Conservation (phyloP, 2,797 vertebrate genomes). For the Dallia pectoralis region DNA sequence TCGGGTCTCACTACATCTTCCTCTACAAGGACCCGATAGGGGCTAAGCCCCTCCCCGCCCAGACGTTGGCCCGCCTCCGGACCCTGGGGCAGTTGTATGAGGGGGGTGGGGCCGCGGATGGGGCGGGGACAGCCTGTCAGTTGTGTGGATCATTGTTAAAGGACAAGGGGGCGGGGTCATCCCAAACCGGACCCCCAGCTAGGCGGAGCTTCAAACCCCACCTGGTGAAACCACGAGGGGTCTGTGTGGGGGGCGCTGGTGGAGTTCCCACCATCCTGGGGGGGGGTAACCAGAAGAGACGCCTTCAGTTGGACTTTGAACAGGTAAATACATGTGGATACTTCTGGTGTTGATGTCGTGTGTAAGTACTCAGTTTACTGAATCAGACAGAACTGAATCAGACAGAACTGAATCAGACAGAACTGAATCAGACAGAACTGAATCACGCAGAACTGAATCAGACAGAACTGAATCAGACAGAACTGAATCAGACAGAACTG, state of each 20-base stretch:
- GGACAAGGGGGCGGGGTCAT: constrained; percentile 46
- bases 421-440: too few relatives aligned
- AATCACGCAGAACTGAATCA: too few relatives aligned
- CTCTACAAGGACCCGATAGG: constrained; percentile 90
- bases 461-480: too few relatives aligned
- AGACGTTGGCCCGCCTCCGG: constrained; percentile 81
- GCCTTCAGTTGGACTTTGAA: constrained; percentile 85
- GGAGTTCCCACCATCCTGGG: constrained; percentile 9
- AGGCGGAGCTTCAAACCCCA: constrained; percentile 67
- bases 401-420: too few relatives aligned
- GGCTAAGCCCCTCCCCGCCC: constrained; percentile 81
- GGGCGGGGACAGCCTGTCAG: constrained; percentile 69
- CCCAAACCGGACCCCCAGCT: constrained; percentile 31
- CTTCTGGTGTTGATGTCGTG: too few relatives aligned
- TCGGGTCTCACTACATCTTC: constrained; percentile 92
- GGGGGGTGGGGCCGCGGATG: constrained; percentile 31
- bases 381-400: too few relatives aligned
- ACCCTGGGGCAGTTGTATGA: constrained; percentile 71
- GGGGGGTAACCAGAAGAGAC: constrained; percentile 69
- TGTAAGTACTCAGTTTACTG: too few relatives aligned
- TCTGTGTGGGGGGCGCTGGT: constrained; percentile 40
- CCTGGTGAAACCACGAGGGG: constrained; percentile 62
- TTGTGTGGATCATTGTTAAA: constrained; percentile 78
- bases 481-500: too few relatives aligned
- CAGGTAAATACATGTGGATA: constrained; percentile 21